Conservation (phyloP, 2,888 invertebrate genomes). For the Melieria crassipennis region DNA sequence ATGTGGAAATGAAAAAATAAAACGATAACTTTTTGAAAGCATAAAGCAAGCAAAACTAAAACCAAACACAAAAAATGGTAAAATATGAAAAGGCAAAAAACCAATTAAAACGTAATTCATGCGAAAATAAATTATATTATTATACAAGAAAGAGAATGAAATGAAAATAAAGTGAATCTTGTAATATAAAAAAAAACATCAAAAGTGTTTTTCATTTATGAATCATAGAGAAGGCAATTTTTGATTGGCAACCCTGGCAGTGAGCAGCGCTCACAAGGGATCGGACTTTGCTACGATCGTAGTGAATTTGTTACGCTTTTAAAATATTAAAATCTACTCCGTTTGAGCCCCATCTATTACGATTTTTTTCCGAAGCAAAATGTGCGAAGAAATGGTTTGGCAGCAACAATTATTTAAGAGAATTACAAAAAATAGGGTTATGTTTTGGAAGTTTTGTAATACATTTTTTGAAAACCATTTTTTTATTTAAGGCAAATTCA, state of each 20-base stretch:
- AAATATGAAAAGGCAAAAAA: slow-evolving; percentile 21
- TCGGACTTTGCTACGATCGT: too few species aligned
- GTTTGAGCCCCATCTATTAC: too few species aligned
- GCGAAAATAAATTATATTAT: slow-evolving; percentile 56
- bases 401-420: too few species aligned
- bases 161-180: slow-evolving; percentile 62
- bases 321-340: too few species aligned
- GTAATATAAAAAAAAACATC: slow-evolving; percentile 57
- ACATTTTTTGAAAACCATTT: too few species aligned
- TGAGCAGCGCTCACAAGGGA: neutral
- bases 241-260: neutral
- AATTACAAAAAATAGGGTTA: too few species aligned
- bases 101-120: slow-evolving; percentile 32
- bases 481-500: too few species aligned
- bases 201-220: slow-evolving; percentile 26
- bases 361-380: too few species aligned
- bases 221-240: neutral
- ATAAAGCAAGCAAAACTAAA: slow-evolving; percentile 32
- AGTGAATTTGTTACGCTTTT: too few species aligned
- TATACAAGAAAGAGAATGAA: slow-evolving; percentile 56
- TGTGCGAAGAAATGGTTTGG: too few species aligned
- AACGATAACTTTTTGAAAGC: slow-evolving; percentile 23
- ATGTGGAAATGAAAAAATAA: slow-evolving; percentile 38
- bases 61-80: slow-evolving; percentile 21
- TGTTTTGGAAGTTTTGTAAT: too few species aligned